Evolutionary conservation across 2,113 vertebrate genomes (phyloP).

Genomic region (Empidonax alnorum): DNA sequence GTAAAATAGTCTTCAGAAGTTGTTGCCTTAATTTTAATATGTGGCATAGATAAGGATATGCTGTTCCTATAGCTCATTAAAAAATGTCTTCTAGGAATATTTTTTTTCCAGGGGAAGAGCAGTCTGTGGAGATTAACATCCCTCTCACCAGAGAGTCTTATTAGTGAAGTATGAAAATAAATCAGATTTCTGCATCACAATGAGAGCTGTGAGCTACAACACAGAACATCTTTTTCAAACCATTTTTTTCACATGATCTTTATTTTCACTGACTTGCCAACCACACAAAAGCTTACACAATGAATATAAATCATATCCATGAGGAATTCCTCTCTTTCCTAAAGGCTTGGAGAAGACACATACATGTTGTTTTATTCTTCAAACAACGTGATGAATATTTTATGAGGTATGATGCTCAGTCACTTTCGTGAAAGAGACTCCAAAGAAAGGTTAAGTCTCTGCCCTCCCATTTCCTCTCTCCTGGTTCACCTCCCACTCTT

Average conservation of each 20-base stretch:
- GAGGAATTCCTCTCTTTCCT: constrained; percentile 48
- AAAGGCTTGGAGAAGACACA: constrained; percentile 13
- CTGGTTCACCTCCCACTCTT: background rate
- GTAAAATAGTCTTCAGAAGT: background rate
- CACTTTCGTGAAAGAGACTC: constrained; percentile 24
- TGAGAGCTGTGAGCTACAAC: constrained; percentile 41
- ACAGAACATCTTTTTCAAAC: constrained; percentile 33
- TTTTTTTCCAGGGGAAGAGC: background rate
- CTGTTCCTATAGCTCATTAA: constrained; percentile 40
- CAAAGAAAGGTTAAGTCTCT: background rate
- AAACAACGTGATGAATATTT: constrained; percentile 69
- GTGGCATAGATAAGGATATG: background rate
- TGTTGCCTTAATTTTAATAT: constrained; percentile 36
- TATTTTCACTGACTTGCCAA: constrained; percentile 46
- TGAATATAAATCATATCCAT: constrained; percentile 54
- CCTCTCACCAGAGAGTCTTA: constrained; percentile 44
- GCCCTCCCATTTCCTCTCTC: background rate
- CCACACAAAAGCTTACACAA: constrained; percentile 32
- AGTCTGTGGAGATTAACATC: constrained; percentile 58
- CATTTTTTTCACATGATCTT: background rate
- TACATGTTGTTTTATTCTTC: constrained; percentile 59
- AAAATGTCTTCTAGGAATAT: constrained; percentile 48
- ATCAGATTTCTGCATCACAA: constrained; percentile 26
- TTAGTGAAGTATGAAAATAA: constrained; percentile 58
- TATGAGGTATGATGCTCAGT: constrained; percentile 49